A percentile compares a stretch with the other conserved stretches of the same genome.
Conservation (phyloP, 2,888 invertebrate species). For the Hirtodrosophila confusa region DNA sequence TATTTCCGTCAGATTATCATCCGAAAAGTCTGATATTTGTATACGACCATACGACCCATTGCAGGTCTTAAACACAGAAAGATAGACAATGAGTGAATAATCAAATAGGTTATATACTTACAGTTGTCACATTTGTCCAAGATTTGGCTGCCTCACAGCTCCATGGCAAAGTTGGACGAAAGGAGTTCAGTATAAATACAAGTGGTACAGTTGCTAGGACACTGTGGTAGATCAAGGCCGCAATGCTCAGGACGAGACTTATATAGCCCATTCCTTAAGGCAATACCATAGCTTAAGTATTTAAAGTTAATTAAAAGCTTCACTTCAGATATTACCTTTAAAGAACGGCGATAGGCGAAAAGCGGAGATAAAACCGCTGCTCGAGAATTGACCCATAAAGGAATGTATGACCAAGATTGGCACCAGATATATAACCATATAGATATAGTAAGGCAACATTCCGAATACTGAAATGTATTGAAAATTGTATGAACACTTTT, state of each 20-base stretch:
- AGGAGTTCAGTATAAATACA: conserved; percentile 90
- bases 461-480: conserved; percentile 57
- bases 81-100: accelerated
- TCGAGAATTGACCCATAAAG: conserved; percentile 93
- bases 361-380: conserved; percentile 91
- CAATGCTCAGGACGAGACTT: conserved; percentile 90
- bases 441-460: conserved; percentile 66
- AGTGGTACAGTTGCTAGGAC: conserved; percentile 93
- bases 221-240: conserved; percentile 92
- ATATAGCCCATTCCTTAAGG: conserved; percentile 93
- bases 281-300: background rate
- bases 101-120: conserved; percentile 10
- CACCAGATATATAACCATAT: conserved; percentile 90
- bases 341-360: conserved; percentile 93
- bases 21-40: background rate
- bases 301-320: background rate
- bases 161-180: conserved; percentile 90
- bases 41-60: conserved; percentile 19
- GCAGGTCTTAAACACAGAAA: conserved; percentile 37
- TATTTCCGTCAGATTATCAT: background rate
- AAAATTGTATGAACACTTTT: conserved; percentile 1
- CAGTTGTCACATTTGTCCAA: conserved; percentile 48
- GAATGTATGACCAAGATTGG: conserved; percentile 95
- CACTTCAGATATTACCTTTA: conserved; percentile 88
- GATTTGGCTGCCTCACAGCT: conserved; percentile 87